phyloP scores from a whole-genome alignment of 2,888 invertebrate genomes.

The Colletes collaris region DNA sequence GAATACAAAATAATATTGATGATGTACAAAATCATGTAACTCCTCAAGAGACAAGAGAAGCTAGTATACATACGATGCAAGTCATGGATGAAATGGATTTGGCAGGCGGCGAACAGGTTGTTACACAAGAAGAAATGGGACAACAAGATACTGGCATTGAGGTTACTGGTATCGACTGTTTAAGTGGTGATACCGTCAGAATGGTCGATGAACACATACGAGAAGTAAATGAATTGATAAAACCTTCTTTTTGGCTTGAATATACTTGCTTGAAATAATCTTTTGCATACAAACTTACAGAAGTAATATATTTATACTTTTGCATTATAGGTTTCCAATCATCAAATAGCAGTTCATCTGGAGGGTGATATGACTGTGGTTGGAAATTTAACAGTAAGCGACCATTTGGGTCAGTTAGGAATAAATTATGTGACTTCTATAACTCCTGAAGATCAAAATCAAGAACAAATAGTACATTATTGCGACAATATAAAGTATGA shows the following conservation, averaged over 20 bases:
- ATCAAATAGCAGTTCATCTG: constrained; percentile 80
- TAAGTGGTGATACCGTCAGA: constrained; percentile 79
- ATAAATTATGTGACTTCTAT: constrained; percentile 81
- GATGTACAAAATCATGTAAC: constrained; percentile 67
- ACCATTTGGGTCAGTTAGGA: constrained; percentile 77
- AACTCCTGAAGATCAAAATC: constrained; percentile 71
- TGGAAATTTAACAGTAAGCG: constrained; percentile 76
- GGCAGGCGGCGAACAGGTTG: constrained; percentile 77
- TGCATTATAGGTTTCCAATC: constrained; percentile 76
- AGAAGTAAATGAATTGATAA: constrained; percentile 65
- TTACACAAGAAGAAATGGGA: constrained; percentile 76
- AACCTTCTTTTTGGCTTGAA: constrained; percentile 11
- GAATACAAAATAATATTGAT: constrained; percentile 71
- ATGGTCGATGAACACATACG: constrained; percentile 79
- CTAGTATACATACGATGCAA: constrained; percentile 75
- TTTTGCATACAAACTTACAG: neutral
- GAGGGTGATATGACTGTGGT: constrained; percentile 79
- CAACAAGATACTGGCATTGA: constrained; percentile 76
- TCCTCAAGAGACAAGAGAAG: constrained; percentile 58
- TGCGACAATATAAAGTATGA: constrained; percentile 77
- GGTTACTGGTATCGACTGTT: constrained; percentile 77
- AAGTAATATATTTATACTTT: constrained; percentile 11
- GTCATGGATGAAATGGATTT: constrained; percentile 80
- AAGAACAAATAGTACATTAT: constrained; percentile 76
- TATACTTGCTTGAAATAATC: constrained; percentile 10